phyloP scores from a whole-genome alignment of 2,797 vertebrate genomes.

The Hypotaenidia philippensis region DNA sequence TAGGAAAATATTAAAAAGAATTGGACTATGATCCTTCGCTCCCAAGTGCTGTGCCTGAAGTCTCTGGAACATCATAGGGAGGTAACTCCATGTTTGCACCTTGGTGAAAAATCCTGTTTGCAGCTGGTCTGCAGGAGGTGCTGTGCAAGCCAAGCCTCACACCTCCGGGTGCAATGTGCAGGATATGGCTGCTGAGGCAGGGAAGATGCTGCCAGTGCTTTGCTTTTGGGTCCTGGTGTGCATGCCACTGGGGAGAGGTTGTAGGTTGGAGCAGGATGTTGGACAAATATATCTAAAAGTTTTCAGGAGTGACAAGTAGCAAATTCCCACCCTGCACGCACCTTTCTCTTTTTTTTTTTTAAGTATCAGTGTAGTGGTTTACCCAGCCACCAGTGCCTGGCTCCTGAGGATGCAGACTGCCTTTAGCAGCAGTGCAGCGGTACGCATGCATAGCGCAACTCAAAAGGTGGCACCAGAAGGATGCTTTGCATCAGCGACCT shows the following conservation, averaged over 20 bases:
- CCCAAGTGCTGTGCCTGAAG: background rate
- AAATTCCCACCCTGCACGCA: background rate
- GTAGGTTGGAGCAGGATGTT: background rate
- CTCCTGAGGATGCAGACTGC: fast-evolving
- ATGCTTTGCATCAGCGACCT: background rate
- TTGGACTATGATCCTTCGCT: no score
- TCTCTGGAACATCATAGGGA: background rate
- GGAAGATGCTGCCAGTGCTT: background rate
- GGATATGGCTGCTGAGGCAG: background rate
- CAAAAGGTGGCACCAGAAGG: background rate
- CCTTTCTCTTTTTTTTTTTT: background rate
- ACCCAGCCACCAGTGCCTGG: background rate
- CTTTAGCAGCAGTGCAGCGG: background rate
- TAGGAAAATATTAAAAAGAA: no score
- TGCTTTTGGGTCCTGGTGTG: background rate
- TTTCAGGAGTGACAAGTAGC: background rate
- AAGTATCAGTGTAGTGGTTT: background rate
- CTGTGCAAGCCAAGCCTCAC: background rate
- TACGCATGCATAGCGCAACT: background rate
- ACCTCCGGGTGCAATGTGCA: background rate
- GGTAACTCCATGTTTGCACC: background rate
- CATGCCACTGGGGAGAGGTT: fast-evolving
- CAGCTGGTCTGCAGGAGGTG: fast-evolving
- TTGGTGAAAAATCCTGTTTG: background rate
- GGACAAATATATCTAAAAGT: background rate